Conservation (phyloP, 2,113 vertebrate species). For the Trochalopteron elliotii region DNA sequence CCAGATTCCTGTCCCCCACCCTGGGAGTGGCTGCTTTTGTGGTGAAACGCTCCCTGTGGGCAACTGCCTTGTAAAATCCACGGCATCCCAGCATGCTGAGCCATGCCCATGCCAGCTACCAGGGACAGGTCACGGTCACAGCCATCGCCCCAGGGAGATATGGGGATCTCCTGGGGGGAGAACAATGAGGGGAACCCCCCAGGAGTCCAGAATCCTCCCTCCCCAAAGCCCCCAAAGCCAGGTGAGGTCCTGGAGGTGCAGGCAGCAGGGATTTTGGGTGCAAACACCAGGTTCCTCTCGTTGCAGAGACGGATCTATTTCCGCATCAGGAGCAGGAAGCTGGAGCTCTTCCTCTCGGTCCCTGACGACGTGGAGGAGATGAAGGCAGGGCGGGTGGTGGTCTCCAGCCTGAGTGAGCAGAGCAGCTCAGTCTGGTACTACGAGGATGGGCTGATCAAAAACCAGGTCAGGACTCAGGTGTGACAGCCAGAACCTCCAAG, state of each 20-base stretch:
- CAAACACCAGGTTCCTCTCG: not conserved
- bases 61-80: not conserved
- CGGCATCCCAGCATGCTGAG: fast-evolving
- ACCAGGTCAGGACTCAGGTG: conserved; percentile 77
- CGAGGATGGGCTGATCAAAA: conserved; percentile 89
- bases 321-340: conserved; percentile 80
- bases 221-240: not conserved
- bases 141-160: not conserved
- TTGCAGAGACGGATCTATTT: conserved; percentile 84
- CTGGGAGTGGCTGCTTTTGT: not conserved
- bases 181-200: fast-evolving
- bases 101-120: fast-evolving
- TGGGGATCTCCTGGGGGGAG: not conserved
- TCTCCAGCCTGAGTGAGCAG: conserved; percentile 73
- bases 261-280: not conserved
- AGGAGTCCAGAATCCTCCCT: not conserved
- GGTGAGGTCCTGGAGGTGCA: fast-evolving
- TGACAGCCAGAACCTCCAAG: fast-evolving
- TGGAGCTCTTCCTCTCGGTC: conserved; percentile 79
- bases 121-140: not conserved
- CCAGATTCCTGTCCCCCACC: not conserved
- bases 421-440: conserved; percentile 90
- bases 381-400: conserved; percentile 89
- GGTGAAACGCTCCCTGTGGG: not conserved
- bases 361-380: conserved; percentile 86